Conservation (phyloP, 2,888 invertebrate genomes). For the Eremobia ochroleuca region DNA sequence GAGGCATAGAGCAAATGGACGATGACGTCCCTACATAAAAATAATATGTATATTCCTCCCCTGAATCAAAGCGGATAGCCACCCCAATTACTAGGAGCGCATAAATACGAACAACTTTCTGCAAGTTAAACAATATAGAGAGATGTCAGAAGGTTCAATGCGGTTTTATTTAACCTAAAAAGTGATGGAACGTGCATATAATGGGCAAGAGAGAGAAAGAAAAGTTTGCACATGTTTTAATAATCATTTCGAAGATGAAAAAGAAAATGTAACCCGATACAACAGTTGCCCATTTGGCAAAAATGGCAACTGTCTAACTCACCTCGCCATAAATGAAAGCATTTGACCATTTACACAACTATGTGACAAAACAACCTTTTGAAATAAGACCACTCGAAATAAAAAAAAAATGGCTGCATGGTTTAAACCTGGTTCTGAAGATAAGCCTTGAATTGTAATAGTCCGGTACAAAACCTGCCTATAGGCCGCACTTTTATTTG, state of each 20-base stretch:
- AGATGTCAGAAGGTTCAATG: constrained; percentile 33
- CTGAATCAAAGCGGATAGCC: constrained; percentile 42
- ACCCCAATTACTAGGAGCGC: constrained; percentile 61
- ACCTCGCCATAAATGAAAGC: not conserved
- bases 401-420: not conserved
- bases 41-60: constrained; percentile 32
- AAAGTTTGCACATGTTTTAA: not conserved
- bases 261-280: too few species aligned
- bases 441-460: not conserved
- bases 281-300: too few species aligned
- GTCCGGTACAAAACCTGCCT: not conserved
- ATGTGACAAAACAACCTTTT: not conserved
- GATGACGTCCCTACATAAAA: constrained; percentile 6
- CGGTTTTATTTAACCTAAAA: not conserved
- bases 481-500: not conserved
- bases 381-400: not conserved
- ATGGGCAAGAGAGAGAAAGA: not conserved
- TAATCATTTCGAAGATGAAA: not conserved
- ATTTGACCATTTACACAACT: not conserved
- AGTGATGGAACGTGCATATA: not conserved
- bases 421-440: not conserved
- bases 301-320: not conserved
- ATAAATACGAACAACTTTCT: constrained; percentile 54
- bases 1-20: not conserved
- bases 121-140: not conserved